These are phyloP conservation scores for Macrotrachela quadricornifera DNA, from an alignment of 1,140 invertebrate species.

Conservation along the genomic window DNA sequence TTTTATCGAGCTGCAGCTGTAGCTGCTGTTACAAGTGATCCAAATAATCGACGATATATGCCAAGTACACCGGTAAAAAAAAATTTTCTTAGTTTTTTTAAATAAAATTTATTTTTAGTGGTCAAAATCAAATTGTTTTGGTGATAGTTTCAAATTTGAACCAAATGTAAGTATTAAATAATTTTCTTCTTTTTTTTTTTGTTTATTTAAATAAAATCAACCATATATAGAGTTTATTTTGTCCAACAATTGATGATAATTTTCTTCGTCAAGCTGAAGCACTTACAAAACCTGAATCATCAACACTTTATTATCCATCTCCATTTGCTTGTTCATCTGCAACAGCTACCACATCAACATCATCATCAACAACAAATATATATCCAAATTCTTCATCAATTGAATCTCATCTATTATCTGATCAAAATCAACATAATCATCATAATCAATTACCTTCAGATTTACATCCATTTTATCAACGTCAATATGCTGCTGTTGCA, in stretches of 20 bases:
- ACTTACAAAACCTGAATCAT: not conserved
- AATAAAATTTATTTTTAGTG: no score
- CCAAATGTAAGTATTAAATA: not conserved
- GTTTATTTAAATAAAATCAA: not conserved
- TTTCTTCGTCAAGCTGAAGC: constrained; percentile 5
- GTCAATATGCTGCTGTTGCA: not conserved
- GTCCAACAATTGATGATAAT: not conserved
- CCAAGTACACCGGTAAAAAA: no score
- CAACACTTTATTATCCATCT: not conserved
- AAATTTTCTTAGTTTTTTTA: no score
- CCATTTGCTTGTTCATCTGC: not conserved
- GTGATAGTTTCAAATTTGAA: constrained; percentile 7
- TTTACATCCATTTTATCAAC: constrained; percentile 1
- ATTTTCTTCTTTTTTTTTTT: not conserved
- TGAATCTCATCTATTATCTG: not conserved
- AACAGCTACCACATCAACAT: not conserved
- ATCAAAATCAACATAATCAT: not conserved
- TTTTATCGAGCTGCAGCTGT: no score
- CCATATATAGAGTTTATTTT: not conserved
- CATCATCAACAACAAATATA: not conserved
- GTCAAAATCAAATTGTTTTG: not conserved
- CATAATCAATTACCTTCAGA: not conserved
- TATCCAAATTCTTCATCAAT: not conserved
- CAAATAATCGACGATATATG: no score
- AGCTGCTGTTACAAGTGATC: no score